Percentiles rank a stretch among this genome's conserved stretches.
phyloP scores from a whole-genome alignment of 1,140 invertebrate species.

The Polypedilum pembai region DNA sequence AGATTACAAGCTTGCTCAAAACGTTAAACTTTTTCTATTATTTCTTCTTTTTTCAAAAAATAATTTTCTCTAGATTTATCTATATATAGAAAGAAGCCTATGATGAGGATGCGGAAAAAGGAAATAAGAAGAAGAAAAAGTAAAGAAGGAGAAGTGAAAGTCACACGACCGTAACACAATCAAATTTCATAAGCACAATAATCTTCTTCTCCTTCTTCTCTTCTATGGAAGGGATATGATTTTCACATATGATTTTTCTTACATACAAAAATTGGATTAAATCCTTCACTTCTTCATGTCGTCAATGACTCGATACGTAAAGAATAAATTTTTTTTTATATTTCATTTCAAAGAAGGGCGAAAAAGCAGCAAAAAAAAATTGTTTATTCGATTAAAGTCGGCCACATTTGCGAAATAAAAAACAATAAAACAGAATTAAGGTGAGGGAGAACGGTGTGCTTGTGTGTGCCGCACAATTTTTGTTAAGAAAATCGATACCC shows the following conservation, averaged over 20 bases:
- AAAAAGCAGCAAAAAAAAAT: background rate
- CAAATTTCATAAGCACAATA: constrained; percentile 19
- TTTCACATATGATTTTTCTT: background rate
- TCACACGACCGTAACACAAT: constrained; percentile 19
- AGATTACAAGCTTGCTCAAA: too few relatives aligned
- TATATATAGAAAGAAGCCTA: too few relatives aligned
- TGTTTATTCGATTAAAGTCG: constrained; percentile 24
- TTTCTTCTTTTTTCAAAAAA: too few relatives aligned
- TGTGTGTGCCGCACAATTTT: background rate
- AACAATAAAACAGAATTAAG: background rate
- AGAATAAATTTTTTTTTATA: too few relatives aligned
- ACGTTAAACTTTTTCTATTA: too few relatives aligned
- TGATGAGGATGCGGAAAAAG: too few relatives aligned
- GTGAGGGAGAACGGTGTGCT: background rate
- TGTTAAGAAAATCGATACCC: background rate
- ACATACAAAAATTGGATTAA: constrained; percentile 6
- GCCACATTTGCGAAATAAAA: constrained; percentile 22
- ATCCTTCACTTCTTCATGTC: background rate
- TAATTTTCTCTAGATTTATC: too few relatives aligned
- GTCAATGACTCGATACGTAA: background rate
- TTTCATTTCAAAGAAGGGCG: background rate
- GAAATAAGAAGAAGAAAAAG: too few relatives aligned
- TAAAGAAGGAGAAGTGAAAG: background rate
- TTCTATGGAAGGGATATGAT: background rate
- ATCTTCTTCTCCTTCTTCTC: too few relatives aligned